phyloP scores from a whole-genome alignment of 2,113 vertebrate species.

The Pelmatolapia mariae region DNA sequence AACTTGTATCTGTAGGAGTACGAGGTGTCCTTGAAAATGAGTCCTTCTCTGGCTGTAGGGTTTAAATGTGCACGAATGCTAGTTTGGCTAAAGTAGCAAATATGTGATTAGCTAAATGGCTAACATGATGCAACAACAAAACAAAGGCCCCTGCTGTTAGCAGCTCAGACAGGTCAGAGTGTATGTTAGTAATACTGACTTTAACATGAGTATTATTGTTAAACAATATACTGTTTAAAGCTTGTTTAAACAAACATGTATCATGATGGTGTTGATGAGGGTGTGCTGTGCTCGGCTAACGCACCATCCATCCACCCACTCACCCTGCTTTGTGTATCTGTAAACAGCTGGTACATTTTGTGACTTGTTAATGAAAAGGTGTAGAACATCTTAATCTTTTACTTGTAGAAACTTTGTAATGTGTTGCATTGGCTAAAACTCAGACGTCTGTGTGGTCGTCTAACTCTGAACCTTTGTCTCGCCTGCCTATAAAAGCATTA shows the following conservation, averaged over 20 bases:
- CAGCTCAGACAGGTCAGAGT: background rate
- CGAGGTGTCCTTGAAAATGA: background rate
- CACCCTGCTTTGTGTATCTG: background rate
- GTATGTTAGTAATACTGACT: fast-evolving
- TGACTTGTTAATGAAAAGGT: background rate
- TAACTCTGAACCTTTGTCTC: background rate
- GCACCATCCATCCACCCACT: background rate
- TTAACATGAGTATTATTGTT: background rate
- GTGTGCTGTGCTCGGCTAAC: background rate
- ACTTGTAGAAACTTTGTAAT: background rate
- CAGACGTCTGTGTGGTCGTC: background rate
- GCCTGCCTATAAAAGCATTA: background rate
- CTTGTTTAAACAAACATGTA: background rate
- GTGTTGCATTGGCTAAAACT: background rate
- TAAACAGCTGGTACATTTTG: background rate
- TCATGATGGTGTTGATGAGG: background rate
- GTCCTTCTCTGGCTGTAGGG: background rate
- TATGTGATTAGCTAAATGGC: background rate
- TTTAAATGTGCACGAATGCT: background rate
- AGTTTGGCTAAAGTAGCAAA: background rate
- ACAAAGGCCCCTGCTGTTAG: background rate
- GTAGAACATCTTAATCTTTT: background rate
- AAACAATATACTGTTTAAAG: background rate
- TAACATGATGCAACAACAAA: background rate
- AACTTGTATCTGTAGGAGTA: background rate